Conservation (phyloP, 64 coral and sea anemone species). For the Stichodactyla mertensii region DNA sequence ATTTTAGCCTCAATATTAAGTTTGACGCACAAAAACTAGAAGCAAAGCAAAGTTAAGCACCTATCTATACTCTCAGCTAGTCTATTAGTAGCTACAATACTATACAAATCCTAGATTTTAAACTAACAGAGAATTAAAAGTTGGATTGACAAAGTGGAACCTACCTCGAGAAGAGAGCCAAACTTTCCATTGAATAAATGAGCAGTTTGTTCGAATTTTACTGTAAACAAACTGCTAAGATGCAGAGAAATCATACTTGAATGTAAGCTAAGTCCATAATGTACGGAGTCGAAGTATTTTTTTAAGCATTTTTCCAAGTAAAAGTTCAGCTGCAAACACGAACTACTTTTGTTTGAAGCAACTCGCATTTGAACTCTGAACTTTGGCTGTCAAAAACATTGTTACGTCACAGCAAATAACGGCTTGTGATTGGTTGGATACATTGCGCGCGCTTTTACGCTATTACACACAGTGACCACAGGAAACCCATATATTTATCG, state of each 20-base stretch:
- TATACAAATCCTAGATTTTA: not conserved
- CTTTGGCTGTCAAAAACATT: constrained; percentile 11
- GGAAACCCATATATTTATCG: not conserved
- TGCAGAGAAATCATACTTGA: not conserved
- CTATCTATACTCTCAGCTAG: not conserved
- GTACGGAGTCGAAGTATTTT: not conserved
- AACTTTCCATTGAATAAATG: not conserved
- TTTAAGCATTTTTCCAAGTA: not conserved
- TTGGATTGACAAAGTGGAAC: not conserved
- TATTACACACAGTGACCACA: not conserved
- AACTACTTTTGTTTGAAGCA: not conserved
- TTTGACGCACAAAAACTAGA: not conserved
- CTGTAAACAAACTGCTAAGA: not conserved
- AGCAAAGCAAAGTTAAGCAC: not conserved
- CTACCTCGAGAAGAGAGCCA: not conserved
- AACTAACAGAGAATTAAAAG: not conserved
- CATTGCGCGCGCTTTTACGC: constrained; percentile 7
- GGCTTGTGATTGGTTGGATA: not conserved
- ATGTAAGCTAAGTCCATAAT: not conserved
- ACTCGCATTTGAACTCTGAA: not conserved
- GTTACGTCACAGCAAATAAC: not conserved
- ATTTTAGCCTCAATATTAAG: too few relatives aligned
- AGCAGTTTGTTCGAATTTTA: not conserved
- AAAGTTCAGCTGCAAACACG: not conserved
- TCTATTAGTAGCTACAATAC: not conserved